Evolutionary conservation across 2,797 vertebrate genomes (phyloP), one percentile per base, ranked within the genome.

Genomic region (Stomatorhinus walkeri): DNA sequence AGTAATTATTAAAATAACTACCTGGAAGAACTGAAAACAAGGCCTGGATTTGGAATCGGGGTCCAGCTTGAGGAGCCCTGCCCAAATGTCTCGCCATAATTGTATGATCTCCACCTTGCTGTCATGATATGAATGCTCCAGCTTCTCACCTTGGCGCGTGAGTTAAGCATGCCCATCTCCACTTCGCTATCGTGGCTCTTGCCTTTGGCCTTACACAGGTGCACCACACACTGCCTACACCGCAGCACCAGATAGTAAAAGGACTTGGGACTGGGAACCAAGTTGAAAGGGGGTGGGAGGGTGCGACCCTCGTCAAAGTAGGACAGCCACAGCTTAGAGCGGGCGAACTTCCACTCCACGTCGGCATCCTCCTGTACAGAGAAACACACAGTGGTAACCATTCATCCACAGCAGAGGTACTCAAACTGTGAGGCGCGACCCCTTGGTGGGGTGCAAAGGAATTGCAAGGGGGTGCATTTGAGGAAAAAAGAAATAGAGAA

Each of bases 261-360:
- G 81, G 98, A 99, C 93, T 99, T 99, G 64, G 98, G 98, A 91
- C 98, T 99, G 93, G 98, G 98, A 92, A 99, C 97, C 94, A 99
- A 94, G 91, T 99, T 99, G 93, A 97, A 99, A 88, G 98, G 98
- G 89, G 96, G 97, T 2, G 98, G 98, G 85, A 99, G 94, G 5
- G 98, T 99, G 88, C 98, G 96, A 64, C 98, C 98, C 94, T 99
- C 98, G 0, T 99, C 98, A 86, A 99, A 99, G 93, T 99, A 99
- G 88, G 98, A 99, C 8, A 99, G 92, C 98, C 98, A 99, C 93
- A 99, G 93, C 92, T 99, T 99, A 14, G 98, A 98, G 56, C 98
- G 96, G 48, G 98, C 98, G 92, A 99, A 99, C 93, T 99, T 99
- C 98, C 98, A 99, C 90, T 99, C 98, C 88, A 99, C 97, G 12